A percentile compares a stretch with the other conserved stretches of the same genome.
Conservation (phyloP, 2,888 invertebrate species). For the Hypsopygia costalis region DNA sequence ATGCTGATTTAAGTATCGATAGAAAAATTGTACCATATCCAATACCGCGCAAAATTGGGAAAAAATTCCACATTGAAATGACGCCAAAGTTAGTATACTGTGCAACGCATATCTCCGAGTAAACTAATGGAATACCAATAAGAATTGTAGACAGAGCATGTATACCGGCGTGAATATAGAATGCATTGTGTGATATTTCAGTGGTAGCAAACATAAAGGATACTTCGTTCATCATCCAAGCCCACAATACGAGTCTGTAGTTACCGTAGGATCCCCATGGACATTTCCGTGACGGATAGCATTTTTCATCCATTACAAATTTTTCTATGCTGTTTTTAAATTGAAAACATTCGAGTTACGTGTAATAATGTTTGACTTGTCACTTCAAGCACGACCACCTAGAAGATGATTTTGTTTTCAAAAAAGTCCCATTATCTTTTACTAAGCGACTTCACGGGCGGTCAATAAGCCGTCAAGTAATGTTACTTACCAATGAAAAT, state of each 20-base stretch:
- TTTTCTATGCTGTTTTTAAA: not conserved
- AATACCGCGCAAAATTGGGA: conserved; percentile 53
- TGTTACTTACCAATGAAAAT: conserved; percentile 41
- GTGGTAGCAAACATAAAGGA: conserved; percentile 41
- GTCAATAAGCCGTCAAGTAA: conserved; percentile 13
- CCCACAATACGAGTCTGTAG: conserved; percentile 54
- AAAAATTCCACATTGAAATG: conserved; percentile 59
- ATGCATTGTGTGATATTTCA: conserved; percentile 52
- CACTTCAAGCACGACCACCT: not conserved
- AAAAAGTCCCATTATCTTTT: not conserved
- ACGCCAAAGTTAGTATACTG: conserved; percentile 61
- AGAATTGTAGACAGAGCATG: conserved; percentile 45
- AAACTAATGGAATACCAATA: conserved; percentile 59
- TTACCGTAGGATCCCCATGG: conserved; percentile 51
- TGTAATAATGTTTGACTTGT: not conserved
- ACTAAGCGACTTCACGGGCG: conserved; percentile 5
- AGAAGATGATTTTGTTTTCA: not conserved
- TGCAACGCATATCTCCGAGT: conserved; percentile 63
- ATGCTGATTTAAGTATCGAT: conserved; percentile 46
- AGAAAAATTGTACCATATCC: conserved; percentile 52
- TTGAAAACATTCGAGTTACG: not conserved
- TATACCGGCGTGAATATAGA: conserved; percentile 40
- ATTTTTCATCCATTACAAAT: conserved; percentile 27
- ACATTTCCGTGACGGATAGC: conserved; percentile 29
- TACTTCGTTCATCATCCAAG: conserved; percentile 63